phyloP scores from a whole-genome alignment of 2,113 vertebrate genomes.

The Calypte anna region DNA sequence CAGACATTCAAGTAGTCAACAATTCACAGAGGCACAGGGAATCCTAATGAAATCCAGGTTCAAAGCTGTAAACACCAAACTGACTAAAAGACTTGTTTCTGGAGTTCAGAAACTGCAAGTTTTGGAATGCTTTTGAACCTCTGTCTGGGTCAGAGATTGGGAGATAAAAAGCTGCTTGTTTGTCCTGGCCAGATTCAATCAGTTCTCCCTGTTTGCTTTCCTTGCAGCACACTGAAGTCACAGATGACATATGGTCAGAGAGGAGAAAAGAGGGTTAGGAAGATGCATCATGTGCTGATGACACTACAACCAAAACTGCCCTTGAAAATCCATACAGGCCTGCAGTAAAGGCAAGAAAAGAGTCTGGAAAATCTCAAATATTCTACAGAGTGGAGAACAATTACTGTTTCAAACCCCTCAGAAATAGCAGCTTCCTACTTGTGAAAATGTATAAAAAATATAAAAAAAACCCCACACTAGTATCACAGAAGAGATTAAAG shows the following conservation, averaged over 20 bases:
- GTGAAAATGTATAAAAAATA: background rate
- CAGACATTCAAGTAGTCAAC: background rate
- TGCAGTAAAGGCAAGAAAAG: background rate
- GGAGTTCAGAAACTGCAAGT: background rate
- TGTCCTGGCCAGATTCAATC: background rate
- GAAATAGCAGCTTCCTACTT: background rate
- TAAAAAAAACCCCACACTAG: background rate
- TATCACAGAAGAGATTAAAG: background rate
- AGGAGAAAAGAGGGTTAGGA: background rate
- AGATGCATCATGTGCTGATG: background rate
- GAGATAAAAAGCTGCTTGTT: background rate
- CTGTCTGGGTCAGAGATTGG: background rate
- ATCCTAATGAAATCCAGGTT: conserved; percentile 4
- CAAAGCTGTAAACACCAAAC: background rate
- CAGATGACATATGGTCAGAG: background rate
- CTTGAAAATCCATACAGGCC: background rate
- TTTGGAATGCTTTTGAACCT: conserved; percentile 20
- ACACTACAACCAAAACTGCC: background rate
- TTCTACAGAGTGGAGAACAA: background rate
- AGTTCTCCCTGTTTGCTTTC: background rate
- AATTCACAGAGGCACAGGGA: background rate
- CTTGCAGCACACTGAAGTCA: background rate
- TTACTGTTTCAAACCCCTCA: background rate
- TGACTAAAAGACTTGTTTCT: background rate
- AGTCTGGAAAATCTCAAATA: background rate